Evolutionary conservation across 2,797 vertebrate species (phyloP), one percentile per base, ranked within the genome.

Genomic region (Chelon auratus): DNA sequence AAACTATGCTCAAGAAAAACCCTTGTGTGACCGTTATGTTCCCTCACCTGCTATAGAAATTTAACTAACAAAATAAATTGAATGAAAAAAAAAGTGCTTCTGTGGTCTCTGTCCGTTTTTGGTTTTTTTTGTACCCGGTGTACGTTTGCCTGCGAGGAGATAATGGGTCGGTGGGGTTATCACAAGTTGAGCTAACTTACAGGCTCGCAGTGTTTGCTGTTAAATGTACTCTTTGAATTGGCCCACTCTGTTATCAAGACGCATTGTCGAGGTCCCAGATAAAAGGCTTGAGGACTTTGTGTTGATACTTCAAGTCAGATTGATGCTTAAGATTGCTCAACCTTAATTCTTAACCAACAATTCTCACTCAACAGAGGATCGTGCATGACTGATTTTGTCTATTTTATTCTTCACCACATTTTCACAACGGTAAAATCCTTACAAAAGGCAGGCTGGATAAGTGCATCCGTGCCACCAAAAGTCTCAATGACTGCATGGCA

Each of bases 1-100:
- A 94, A 94, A 92, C 90, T 89, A 93, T 94, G 92, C 93, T 93
- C 92, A 92, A 92, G 89, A 91, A 92, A 91, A 93, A 88, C 81
- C 80, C 81, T 91, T 47, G 86, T 93, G 94, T 95, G 93, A 94
- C 93, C 86, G 85, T 92, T 89, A 90, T 93, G 93, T 91, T 94
- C 93, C 93, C 92, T 94, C 94, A 94, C 93, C 93, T 92, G 93
- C 92, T 93, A 94, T 95, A 95, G 94, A 93, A 95, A 93, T 90
- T 93, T 80, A 94, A 95, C 95, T 95, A 95, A 95, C 95, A 95
- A 94, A 95, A 95, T 95, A 95, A 95, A 95, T 91, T 85, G 78
- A 91, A 90, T 86, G 84, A 85, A 89, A 92, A 45, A 90, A 81
- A 45, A 90, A 80, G 60, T 83, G 65, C 15, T 48, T 83, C 68